Conservation (phyloP, 2,113 vertebrate genomes). For the Isurus oxyrinchus region DNA sequence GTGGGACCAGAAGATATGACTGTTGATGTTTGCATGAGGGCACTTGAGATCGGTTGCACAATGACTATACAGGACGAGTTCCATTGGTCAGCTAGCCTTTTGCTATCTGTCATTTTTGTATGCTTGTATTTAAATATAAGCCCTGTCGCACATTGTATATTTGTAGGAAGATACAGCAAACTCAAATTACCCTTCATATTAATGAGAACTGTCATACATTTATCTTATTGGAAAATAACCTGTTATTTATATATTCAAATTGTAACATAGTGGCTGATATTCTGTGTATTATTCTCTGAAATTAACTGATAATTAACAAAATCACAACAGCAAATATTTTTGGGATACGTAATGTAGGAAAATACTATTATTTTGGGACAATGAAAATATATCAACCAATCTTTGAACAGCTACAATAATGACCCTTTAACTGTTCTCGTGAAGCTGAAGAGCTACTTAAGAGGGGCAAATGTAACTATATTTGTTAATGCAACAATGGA, state of each 20-base stretch:
- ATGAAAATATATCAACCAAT: background rate
- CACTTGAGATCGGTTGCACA: background rate
- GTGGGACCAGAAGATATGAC: background rate
- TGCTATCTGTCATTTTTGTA: background rate
- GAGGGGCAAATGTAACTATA: background rate
- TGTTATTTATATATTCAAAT: too few relatives aligned
- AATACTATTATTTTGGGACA: background rate
- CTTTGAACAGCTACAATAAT: background rate
- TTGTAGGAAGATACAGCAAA: background rate
- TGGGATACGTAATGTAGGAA: background rate
- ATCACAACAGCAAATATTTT: background rate
- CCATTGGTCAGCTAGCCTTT: background rate
- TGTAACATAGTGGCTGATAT: background rate
- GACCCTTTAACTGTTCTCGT: background rate
- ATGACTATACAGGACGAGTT: background rate
- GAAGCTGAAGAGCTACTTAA: background rate
- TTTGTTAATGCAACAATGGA: background rate
- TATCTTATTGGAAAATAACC: background rate
- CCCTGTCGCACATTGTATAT: background rate
- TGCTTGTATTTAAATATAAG: background rate
- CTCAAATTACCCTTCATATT: background rate
- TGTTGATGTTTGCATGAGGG: background rate
- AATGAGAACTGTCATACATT: background rate
- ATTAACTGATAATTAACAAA: background rate
- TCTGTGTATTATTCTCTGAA: background rate